Conservation (phyloP, 2,113 vertebrate species). For the Tricholaema leucomelas region DNA sequence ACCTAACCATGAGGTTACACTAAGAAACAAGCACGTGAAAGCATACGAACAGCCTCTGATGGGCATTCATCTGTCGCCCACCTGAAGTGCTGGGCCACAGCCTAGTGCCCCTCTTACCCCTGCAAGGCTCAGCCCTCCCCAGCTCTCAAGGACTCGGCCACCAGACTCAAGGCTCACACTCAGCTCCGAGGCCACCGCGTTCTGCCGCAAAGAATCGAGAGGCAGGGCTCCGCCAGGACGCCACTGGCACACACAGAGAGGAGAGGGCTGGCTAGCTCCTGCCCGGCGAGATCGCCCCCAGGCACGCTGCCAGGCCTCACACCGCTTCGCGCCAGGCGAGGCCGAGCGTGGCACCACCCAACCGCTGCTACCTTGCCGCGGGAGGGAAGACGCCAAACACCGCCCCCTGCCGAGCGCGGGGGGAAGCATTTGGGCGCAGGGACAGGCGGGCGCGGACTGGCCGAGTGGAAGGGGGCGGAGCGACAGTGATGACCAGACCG, state of each 20-base stretch:
- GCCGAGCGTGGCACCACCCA: neutral
- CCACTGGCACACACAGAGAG: neutral
- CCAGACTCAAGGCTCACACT: accelerated
- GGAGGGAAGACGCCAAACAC: neutral
- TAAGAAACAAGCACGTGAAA: accelerated
- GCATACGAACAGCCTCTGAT: accelerated
- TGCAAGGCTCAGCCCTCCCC: accelerated
- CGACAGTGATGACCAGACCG: neutral
- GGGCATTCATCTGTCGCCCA: accelerated
- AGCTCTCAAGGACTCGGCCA: accelerated
- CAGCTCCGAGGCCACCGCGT: accelerated
- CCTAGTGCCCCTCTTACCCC: neutral
- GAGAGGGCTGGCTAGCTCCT: neutral
- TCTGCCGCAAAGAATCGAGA: accelerated
- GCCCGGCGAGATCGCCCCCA: neutral
- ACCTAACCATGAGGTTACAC: accelerated
- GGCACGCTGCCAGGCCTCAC: neutral
- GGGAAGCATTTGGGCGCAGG: neutral
- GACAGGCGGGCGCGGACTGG: neutral
- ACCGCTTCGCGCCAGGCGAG: neutral
- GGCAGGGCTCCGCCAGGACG: too few species aligned
- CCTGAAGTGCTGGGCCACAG: accelerated
- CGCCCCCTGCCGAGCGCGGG: neutral
- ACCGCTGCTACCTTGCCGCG: neutral
- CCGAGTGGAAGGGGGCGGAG: accelerated